Evolutionary conservation across 2,113 vertebrate species (phyloP).

Genomic region (Gavia stellata): DNA sequence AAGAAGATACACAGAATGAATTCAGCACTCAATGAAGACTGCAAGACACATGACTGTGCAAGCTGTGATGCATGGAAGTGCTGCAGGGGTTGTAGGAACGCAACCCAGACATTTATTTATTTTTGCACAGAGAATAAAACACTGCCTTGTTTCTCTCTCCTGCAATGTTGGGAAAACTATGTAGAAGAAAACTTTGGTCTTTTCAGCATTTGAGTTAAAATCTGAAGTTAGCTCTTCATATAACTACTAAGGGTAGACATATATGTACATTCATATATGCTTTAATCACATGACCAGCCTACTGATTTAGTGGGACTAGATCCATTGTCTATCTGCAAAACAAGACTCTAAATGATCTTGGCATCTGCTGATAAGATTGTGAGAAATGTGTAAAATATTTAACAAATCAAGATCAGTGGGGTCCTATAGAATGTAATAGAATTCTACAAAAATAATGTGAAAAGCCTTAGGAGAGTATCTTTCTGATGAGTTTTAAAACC

Average conservation of each 20-base stretch:
- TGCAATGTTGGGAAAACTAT: not conserved
- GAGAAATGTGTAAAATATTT: not conserved
- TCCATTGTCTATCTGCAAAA: not conserved
- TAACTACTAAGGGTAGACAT: not conserved
- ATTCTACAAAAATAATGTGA: not conserved
- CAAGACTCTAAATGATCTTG: not conserved
- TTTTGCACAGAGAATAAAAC: constrained; percentile 2
- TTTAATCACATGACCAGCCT: not conserved
- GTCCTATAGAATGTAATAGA: not conserved
- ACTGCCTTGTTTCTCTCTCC: not conserved
- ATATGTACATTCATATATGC: not conserved
- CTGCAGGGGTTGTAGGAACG: not conserved
- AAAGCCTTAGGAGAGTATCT: not conserved
- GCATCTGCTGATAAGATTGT: not conserved
- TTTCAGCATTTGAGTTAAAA: not conserved
- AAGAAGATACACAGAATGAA: not conserved
- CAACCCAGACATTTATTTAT: not conserved
- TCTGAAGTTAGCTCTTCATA: not conserved
- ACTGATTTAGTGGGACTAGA: not conserved
- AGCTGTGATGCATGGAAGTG: not conserved
- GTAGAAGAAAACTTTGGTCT: not conserved
- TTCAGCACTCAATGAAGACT: not conserved
- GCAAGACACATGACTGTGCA: not conserved
- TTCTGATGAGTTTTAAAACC: not conserved
- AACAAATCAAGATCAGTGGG: not conserved